These are phyloP conservation scores for Silurus lanzhouensis DNA, from an alignment of 2,797 vertebrate genomes.

Conservation along the genomic window DNA sequence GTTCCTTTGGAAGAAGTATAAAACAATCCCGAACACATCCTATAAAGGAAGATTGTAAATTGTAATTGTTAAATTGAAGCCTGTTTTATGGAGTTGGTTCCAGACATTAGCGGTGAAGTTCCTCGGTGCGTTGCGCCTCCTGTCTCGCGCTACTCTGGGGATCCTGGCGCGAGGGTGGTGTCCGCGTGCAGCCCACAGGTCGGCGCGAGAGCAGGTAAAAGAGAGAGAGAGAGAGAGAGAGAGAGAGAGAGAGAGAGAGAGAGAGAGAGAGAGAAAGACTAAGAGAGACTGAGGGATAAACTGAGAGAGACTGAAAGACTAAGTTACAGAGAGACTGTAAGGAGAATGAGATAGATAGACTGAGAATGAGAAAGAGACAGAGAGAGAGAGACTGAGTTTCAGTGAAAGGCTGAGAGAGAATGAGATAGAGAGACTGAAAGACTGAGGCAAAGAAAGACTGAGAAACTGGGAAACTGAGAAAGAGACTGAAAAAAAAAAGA, in stretches of 20 bases:
- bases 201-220: not conserved
- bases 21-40: not conserved
- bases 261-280: not conserved
- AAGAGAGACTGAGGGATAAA: not conserved
- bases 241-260: not conserved
- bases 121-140: not conserved
- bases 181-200: slow-evolving; percentile 4
- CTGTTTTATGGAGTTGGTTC: not conserved
- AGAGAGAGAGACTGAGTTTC: not conserved
- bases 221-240: not conserved
- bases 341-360: not conserved
- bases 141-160: not conserved
- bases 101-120: slow-evolving; percentile 10
- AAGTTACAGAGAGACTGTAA: too few relatives aligned
- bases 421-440: too few relatives aligned
- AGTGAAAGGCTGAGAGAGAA: not conserved
- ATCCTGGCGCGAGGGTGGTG: not conserved
- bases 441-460: too few relatives aligned
- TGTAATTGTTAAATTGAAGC: not conserved
- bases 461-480: not conserved
- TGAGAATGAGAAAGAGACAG: not conserved
- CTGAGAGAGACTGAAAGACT: not conserved
- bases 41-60: not conserved
- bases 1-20: not conserved
- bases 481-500: not conserved